Evolutionary conservation across 2,797 vertebrate species (phyloP).

Genomic region (Catostomus latipinnis): DNA sequence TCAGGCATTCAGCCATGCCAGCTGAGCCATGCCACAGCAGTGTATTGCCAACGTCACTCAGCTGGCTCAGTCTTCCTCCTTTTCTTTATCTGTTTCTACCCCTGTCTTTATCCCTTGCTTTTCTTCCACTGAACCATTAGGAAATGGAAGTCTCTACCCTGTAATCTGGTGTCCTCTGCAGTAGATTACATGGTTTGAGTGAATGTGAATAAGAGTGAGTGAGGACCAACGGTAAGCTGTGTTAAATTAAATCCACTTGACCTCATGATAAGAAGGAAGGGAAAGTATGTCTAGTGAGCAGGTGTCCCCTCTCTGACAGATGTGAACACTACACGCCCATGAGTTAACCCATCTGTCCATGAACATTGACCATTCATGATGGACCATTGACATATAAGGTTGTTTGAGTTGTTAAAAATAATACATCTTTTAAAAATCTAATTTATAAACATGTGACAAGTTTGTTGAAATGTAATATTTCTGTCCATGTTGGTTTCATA

Average conservation of each 20-base stretch:
- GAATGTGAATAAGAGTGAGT: slow-evolving; percentile 58
- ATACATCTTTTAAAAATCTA: too few relatives aligned
- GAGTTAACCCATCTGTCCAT: neutral
- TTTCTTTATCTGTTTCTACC: slow-evolving; percentile 36
- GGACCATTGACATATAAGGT: too few relatives aligned
- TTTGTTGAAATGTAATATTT: too few relatives aligned
- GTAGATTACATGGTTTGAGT: slow-evolving; percentile 61
- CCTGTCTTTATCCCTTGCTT: slow-evolving; percentile 61
- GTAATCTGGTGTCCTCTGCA: slow-evolving; percentile 69
- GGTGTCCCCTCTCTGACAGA: slow-evolving; percentile 34
- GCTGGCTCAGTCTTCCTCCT: slow-evolving; percentile 70
- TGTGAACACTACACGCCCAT: neutral
- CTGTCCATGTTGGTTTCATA: too few relatives aligned
- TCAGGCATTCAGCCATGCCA: slow-evolving; percentile 71
- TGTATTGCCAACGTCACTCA: slow-evolving; percentile 68
- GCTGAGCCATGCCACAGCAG: slow-evolving; percentile 68
- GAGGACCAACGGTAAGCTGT: slow-evolving; percentile 64
- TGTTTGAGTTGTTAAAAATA: too few relatives aligned
- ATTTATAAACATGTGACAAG: too few relatives aligned
- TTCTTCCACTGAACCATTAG: slow-evolving; percentile 71
- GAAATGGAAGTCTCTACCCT: slow-evolving; percentile 67
- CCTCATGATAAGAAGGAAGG: slow-evolving; percentile 65
- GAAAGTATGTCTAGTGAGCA: slow-evolving; percentile 32
- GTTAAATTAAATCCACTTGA: slow-evolving; percentile 70
- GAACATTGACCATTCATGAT: neutral